phyloP scores from a whole-genome alignment of 2,113 vertebrate genomes.

The Haplochromis burtoni region DNA sequence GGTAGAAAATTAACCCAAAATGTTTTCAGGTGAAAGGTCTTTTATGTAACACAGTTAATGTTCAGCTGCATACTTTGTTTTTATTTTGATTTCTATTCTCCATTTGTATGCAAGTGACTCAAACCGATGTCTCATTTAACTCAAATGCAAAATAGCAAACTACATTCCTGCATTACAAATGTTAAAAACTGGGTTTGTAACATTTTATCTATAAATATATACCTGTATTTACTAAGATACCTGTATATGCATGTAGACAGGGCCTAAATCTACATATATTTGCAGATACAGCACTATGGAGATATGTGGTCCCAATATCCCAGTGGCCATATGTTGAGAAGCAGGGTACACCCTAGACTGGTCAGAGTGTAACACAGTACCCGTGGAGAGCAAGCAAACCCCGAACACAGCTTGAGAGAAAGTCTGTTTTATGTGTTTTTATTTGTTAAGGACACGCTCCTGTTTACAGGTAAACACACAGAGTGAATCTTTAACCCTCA shows the following conservation, averaged over 20 bases:
- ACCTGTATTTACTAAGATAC: not conserved
- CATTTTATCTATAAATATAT: not conserved
- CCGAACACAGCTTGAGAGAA: not conserved
- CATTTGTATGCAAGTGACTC: not conserved
- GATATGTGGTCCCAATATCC: not conserved
- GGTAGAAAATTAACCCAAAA: not conserved
- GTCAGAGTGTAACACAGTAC: not conserved
- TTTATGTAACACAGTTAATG: not conserved
- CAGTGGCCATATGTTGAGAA: not conserved
- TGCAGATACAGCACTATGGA: not conserved
- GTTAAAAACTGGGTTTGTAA: accelerated
- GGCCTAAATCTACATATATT: accelerated
- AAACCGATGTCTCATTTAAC: not conserved
- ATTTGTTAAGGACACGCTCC: not conserved
- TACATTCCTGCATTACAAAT: not conserved
- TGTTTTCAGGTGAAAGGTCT: not conserved
- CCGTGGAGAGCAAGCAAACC: accelerated
- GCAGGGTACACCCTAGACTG: not conserved
- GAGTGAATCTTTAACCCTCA: not conserved
- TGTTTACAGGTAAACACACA: not conserved
- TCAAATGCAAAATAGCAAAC: not conserved
- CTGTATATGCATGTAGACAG: not conserved
- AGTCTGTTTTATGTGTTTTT: not conserved
- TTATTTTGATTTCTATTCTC: not conserved
- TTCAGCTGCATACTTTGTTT: not conserved